These are phyloP conservation scores for Ataeniobius toweri DNA, from an alignment of 2,797 vertebrate genomes.

Conservation along the genomic window DNA sequence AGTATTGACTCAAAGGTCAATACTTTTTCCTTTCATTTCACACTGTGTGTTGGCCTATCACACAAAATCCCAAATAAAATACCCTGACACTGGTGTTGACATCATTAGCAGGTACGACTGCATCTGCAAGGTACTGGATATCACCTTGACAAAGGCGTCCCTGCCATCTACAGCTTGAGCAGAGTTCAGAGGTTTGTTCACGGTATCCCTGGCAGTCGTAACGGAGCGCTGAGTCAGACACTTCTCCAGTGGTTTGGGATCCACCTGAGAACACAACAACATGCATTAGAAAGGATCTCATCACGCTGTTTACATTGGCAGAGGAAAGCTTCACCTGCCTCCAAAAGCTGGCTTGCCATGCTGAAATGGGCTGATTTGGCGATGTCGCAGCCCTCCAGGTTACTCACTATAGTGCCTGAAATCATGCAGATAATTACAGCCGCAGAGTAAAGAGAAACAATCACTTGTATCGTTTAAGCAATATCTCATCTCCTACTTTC, in stretches of 20 bases:
- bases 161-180: slow-evolving; percentile 87
- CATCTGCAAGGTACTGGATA: not conserved
- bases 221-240: slow-evolving; percentile 88
- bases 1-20: not conserved
- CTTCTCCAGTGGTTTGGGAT: slow-evolving; percentile 79
- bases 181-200: slow-evolving; percentile 85
- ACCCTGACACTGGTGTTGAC: not conserved
- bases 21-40: not conserved
- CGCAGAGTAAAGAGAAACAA: not conserved
- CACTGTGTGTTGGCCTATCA: not conserved
- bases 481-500: slow-evolving; percentile 74
- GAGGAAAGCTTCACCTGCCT: slow-evolving; percentile 77
- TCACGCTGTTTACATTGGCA: not conserved
- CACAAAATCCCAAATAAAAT: not conserved
- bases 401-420: slow-evolving; percentile 85
- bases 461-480: not conserved
- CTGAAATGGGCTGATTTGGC: slow-evolving; percentile 81
- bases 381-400: slow-evolving; percentile 89
- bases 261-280: slow-evolving; percentile 80
- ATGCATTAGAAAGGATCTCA: not conserved
- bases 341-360: slow-evolving; percentile 83
- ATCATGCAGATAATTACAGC: slow-evolving; percentile 41
- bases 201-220: slow-evolving; percentile 86
- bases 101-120: not conserved
- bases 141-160: slow-evolving; percentile 95